Percentiles rank a stretch among this genome's conserved stretches.
Evolutionary conservation across 2,113 vertebrate genomes (phyloP).

Genomic region (Gallinago media): DNA sequence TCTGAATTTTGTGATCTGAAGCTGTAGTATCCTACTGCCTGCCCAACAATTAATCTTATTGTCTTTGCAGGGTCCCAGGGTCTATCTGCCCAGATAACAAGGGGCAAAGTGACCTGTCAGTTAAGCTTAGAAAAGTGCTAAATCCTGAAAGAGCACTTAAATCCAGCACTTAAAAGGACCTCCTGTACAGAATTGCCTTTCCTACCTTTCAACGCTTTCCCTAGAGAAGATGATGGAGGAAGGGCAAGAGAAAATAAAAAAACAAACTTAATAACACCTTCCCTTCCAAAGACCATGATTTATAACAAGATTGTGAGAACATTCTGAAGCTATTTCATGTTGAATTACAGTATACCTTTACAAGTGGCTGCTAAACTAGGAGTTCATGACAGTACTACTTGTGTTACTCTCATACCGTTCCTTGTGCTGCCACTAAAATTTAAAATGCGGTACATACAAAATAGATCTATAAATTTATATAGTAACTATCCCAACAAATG

Average conservation of each 20-base stretch:
- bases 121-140: conserved; percentile 50
- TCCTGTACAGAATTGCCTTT: conserved; percentile 76
- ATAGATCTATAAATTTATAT: conserved; percentile 87
- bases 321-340: conserved; percentile 84
- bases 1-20: conserved; percentile 45
- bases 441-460: conserved; percentile 85
- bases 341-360: conserved; percentile 85
- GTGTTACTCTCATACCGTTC: conserved; percentile 70
- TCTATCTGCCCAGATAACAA: conserved; percentile 54
- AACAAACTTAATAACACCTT: conserved; percentile 83
- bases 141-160: conserved; percentile 68
- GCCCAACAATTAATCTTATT: conserved; percentile 49
- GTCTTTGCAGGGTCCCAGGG: conserved; percentile 28
- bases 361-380: conserved; percentile 77
- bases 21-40: conserved; percentile 18
- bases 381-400: conserved; percentile 70
- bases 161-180: conserved; percentile 71
- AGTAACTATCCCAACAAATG: conserved; percentile 86
- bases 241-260: conserved; percentile 77
- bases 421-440: conserved; percentile 80
- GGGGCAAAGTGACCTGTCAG: conserved; percentile 69
- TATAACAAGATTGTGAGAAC: conserved; percentile 83
- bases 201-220: conserved; percentile 70
- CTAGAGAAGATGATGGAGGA: conserved; percentile 77
- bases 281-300: conserved; percentile 78